Percentiles rank a stretch among this genome's conserved stretches.
phyloP scores from a whole-genome alignment of 2,113 vertebrate genomes.

The Polyodon spathula region DNA sequence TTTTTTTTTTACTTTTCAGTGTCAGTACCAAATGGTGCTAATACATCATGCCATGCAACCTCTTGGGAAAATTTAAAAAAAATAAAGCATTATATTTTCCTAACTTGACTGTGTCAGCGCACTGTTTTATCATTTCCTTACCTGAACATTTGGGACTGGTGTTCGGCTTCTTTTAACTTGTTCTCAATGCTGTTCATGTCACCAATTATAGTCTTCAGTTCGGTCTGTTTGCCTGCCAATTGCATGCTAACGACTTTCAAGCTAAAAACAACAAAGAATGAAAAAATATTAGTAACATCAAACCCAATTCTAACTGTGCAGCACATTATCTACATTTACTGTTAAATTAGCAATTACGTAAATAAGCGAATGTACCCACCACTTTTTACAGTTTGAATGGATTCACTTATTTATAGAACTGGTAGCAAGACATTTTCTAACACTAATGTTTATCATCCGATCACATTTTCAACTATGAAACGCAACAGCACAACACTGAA shows the following conservation, averaged over 20 bases:
- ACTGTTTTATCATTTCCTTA: conserved; percentile 40
- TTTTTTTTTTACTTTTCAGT: conserved; percentile 3
- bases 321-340: too few species aligned
- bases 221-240: conserved; percentile 48
- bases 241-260: conserved; percentile 41
- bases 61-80: background rate
- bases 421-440: too few species aligned
- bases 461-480: too few species aligned
- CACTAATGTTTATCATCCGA: too few species aligned
- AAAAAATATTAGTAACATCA: too few species aligned
- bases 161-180: conserved; percentile 49
- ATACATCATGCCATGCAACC: accelerated
- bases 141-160: conserved; percentile 52
- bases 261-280: conserved; percentile 34
- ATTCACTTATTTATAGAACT: too few species aligned
- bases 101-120: background rate
- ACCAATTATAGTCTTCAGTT: conserved; percentile 40
- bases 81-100: conserved; percentile 12
- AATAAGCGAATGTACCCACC: too few species aligned
- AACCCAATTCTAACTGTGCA: too few species aligned
- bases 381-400: too few species aligned
- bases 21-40: conserved; percentile 9
- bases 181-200: conserved; percentile 41
- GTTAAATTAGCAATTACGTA: too few species aligned
- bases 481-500: too few species aligned